Percentiles rank a stretch among this genome's conserved stretches.
Conservation (phyloP, 2,888 invertebrate genomes). For the Ochropleura leucogaster region DNA sequence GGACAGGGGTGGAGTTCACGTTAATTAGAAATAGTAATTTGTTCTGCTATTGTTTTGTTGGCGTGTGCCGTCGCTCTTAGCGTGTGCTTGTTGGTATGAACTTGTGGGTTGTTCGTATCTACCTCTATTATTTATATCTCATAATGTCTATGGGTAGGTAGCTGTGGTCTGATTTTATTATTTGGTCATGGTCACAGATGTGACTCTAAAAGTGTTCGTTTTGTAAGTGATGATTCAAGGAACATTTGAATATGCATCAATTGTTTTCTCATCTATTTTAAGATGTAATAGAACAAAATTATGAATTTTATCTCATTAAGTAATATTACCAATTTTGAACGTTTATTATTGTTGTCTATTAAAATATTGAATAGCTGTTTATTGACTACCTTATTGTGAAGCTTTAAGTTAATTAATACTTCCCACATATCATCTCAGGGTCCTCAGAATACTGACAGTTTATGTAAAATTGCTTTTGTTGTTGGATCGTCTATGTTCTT, state of each 20-base stretch:
- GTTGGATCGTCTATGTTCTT: slow-evolving; percentile 37
- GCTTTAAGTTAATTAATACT: background rate
- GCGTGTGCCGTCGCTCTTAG: slow-evolving; percentile 50
- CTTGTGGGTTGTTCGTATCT: background rate
- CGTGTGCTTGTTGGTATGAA: slow-evolving; percentile 37
- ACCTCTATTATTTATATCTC: slow-evolving; percentile 13
- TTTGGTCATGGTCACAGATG: too few relatives aligned
- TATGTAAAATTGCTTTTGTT: slow-evolving; percentile 30
- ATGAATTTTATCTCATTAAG: background rate
- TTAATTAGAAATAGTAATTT: slow-evolving; percentile 60
- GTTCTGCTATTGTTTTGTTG: slow-evolving; percentile 46
- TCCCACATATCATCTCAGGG: background rate
- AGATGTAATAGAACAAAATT: background rate
- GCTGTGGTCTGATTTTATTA: background rate
- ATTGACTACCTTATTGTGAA: background rate
- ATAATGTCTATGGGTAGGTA: slow-evolving; percentile 15
- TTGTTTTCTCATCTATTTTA: background rate
- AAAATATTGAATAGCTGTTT: background rate
- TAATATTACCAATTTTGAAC: background rate
- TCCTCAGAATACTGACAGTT: slow-evolving; percentile 11
- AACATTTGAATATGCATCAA: too few relatives aligned
- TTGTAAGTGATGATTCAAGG: background rate
- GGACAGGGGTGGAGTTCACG: slow-evolving; percentile 65
- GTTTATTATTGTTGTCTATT: background rate
- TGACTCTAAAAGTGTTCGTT: background rate